Conservation (phyloP, 2,797 vertebrate genomes). For the Paramormyrops hopkinsi region DNA sequence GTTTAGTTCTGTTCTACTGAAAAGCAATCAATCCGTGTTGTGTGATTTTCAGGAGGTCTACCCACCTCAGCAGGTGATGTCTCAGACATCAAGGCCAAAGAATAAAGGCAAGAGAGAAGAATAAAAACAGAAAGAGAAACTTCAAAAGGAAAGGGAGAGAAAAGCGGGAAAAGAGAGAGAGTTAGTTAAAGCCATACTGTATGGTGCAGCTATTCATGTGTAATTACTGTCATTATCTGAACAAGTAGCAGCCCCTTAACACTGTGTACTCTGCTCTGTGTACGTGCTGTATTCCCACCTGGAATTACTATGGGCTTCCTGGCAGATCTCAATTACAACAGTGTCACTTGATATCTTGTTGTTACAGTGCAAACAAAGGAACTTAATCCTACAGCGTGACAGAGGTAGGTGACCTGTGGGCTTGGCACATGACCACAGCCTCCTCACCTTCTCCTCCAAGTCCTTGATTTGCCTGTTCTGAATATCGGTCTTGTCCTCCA, state of each 20-base stretch:
- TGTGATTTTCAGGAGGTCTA: slow-evolving; percentile 17
- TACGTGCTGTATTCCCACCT: background rate
- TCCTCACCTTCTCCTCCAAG: slow-evolving; percentile 89
- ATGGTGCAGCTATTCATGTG: background rate
- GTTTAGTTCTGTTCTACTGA: background rate
- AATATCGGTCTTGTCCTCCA: slow-evolving; percentile 97
- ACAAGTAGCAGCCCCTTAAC: background rate
- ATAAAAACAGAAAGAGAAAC: slow-evolving; percentile 99
- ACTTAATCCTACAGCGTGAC: background rate
- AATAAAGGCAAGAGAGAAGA: slow-evolving; percentile 99
- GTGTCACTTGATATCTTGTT: background rate
- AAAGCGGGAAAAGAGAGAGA: background rate
- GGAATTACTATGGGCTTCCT: background rate
- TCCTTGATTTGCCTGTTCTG: slow-evolving; percentile 99
- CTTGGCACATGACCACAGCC: background rate
- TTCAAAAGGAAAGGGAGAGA: slow-evolving; percentile 61
- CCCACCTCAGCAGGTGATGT: slow-evolving; percentile 82
- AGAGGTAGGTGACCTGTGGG: background rate
- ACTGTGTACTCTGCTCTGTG: background rate
- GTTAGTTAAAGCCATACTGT: background rate
- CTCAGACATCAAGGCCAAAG: slow-evolving; percentile 99
- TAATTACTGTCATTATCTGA: background rate
- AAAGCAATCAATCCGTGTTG: background rate
- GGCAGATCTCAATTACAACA: background rate
- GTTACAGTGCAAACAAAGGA: background rate